These are phyloP conservation scores for Steinernema khuongi DNA, from an alignment of 1,140 invertebrate genomes.

Conservation along the genomic window DNA sequence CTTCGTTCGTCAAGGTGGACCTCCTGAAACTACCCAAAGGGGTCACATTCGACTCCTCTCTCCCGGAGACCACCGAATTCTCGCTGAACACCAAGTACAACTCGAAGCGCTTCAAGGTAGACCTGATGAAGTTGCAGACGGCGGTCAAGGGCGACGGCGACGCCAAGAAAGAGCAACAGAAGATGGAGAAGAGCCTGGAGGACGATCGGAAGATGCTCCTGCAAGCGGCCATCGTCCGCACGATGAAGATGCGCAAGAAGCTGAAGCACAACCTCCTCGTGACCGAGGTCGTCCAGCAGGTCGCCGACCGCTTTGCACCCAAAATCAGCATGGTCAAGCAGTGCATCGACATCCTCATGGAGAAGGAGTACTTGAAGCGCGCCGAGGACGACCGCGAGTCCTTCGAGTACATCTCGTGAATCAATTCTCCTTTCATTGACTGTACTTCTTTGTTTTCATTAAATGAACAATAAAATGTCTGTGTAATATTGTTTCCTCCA, in stretches of 20 bases:
- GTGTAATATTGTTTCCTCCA: too few relatives aligned
- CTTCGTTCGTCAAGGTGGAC: neutral
- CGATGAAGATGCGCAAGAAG: too few relatives aligned
- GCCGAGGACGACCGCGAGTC: neutral
- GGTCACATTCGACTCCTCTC: neutral
- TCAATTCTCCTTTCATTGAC: too few relatives aligned
- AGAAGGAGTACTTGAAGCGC: neutral
- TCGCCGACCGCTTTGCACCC: slow-evolving; percentile 94
- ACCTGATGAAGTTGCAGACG: neutral
- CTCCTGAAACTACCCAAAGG: neutral
- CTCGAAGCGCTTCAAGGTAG: neutral
- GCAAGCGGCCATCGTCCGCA: too few relatives aligned
- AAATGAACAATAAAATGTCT: too few relatives aligned
- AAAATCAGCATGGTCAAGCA: slow-evolving; percentile 62
- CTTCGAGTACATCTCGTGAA: neutral
- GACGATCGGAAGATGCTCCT: slow-evolving; percentile 94
- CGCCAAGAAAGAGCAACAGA: slow-evolving; percentile 86
- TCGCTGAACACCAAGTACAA: neutral
- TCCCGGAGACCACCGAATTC: too few relatives aligned
- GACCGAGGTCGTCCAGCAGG: slow-evolving; percentile 84
- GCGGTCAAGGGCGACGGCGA: slow-evolving; percentile 49
- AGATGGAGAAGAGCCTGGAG: slow-evolving; percentile 95
- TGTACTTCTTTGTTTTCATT: too few relatives aligned
- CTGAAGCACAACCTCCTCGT: slow-evolving; percentile 91
- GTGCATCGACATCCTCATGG: neutral